Evolutionary conservation across 2,113 vertebrate genomes (phyloP), one percentile per base, ranked within the genome.

Genomic region (Pionites leucogaster): DNA sequence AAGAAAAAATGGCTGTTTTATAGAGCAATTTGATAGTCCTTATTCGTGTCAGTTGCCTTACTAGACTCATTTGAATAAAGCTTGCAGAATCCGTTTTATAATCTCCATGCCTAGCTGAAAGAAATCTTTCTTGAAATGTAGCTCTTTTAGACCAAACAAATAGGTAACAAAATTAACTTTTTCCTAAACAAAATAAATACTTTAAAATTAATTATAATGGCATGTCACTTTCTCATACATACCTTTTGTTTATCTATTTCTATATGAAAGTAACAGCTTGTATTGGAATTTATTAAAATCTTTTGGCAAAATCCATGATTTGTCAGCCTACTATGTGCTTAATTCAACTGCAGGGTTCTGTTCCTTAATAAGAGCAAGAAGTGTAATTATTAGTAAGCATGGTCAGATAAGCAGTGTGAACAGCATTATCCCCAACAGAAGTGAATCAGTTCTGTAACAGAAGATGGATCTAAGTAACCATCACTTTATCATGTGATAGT

Each of bases 1-100:
- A 90, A 68, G 86, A 86, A 88, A 86, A 91, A 57, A 11, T 13
- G 11, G 17, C 42, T 24, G 29, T 86, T 92, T 94, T 68, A 72
- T 49, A 87, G 65, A 89, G 25, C 62, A 71, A 12, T 89, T 92
- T 62, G 87, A n/a, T 57, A 71, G 35, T 72, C 57, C 46, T 35
- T 91, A 47, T 67, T 86, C 75, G 35, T 82, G 74, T 76, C 91
- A 69, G 24, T 64, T 95, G 57, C 93, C 92, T 70, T n/a, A 18
- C 65, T 72, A 81, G 83, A 92, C 71, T 92, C 24, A 52, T 93
- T 86, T 84, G 52, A 76, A 67, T 69, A 86, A 93, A 93, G 47
- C 77, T 79, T 69, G 31, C 74, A 88, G 70, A 93, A 88, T 75
- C 74, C 37, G 33, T 88, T 86, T 78, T 83, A 69, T 94, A 81